phyloP scores from a whole-genome alignment of 2,797 vertebrate species.

The Mastacembelus armatus region DNA sequence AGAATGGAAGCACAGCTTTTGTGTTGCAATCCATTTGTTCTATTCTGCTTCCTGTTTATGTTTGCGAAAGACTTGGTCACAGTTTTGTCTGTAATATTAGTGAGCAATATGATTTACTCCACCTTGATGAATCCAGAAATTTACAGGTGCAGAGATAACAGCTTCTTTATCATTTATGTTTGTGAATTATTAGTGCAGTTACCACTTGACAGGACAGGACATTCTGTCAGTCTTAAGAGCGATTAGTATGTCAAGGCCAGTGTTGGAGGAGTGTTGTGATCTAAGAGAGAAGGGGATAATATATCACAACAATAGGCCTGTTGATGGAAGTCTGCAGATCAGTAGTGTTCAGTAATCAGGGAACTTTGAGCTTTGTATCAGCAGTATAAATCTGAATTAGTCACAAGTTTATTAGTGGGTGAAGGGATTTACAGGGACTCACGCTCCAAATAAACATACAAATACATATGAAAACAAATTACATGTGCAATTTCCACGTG shows the following conservation, averaged over 20 bases:
- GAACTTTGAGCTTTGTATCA: slow-evolving; percentile 62
- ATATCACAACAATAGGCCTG: slow-evolving; percentile 21
- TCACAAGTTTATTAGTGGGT: slow-evolving; percentile 20
- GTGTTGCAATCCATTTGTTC: slow-evolving; percentile 21
- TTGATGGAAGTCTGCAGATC: slow-evolving; percentile 13
- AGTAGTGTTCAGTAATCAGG: slow-evolving; percentile 19
- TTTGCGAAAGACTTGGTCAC: not conserved
- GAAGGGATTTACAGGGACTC: slow-evolving; percentile 11
- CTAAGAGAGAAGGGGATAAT: slow-evolving; percentile 23
- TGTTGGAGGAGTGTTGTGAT: slow-evolving; percentile 39
- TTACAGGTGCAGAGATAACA: not conserved
- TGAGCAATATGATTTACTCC: not conserved
- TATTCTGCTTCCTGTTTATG: slow-evolving; percentile 31
- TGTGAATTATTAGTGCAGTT: slow-evolving; percentile 50
- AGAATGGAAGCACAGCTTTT: no score
- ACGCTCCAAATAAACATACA: slow-evolving; percentile 10
- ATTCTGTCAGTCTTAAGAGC: slow-evolving; percentile 17
- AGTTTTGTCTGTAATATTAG: not conserved
- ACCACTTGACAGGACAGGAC: slow-evolving; percentile 12
- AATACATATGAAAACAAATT: no score
- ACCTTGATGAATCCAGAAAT: not conserved
- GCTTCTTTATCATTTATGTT: slow-evolving; percentile 22
- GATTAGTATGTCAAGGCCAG: slow-evolving; percentile 39
- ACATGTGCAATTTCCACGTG: slow-evolving; percentile 28
- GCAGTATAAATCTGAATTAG: slow-evolving; percentile 29